These are phyloP conservation scores for Amphibalanus amphitrite DNA, from an alignment of 1,140 invertebrate genomes.

Conservation along the genomic window DNA sequence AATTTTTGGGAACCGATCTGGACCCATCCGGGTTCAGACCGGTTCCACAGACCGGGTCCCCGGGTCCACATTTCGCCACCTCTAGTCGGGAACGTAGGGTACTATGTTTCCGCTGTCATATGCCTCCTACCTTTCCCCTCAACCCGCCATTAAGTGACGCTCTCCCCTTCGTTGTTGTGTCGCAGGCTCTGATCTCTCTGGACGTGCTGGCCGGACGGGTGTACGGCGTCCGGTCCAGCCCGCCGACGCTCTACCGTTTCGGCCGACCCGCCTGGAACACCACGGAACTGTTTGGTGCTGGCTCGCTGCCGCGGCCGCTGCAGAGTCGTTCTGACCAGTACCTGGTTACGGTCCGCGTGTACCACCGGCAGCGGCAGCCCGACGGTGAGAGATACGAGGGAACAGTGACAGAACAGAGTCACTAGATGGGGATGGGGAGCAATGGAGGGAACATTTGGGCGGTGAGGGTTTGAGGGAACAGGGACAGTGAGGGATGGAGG, in stretches of 20 bases:
- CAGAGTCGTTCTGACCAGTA: conserved; percentile 18
- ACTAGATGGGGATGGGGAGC: no score
- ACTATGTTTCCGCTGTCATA: no score
- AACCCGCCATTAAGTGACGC: no score
- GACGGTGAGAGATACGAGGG: conserved; percentile 28
- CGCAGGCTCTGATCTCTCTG: no score
- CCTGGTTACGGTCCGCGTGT: conserved; percentile 45
- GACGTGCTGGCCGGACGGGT: conserved; percentile 44
- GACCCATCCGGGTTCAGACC: no score
- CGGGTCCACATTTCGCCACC: no score
- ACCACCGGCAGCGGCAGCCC: conserved; percentile 53
- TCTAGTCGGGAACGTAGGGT: no score
- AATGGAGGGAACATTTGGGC: neutral
- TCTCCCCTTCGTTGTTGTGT: no score
- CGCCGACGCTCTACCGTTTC: conserved; percentile 39
- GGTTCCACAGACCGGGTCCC: no score
- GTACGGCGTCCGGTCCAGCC: conserved; percentile 30
- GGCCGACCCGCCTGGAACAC: conserved; percentile 25
- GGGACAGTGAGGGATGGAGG: neutral
- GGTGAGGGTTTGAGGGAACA: neutral
- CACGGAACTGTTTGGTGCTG: conserved; percentile 22
- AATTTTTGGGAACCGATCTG: no score
- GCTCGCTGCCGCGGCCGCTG: conserved; percentile 13
- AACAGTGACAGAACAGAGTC: no score
- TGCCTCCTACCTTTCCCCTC: no score